Conservation (phyloP, 2,888 invertebrate genomes). For the Drepanosiphum platanoidis region DNA sequence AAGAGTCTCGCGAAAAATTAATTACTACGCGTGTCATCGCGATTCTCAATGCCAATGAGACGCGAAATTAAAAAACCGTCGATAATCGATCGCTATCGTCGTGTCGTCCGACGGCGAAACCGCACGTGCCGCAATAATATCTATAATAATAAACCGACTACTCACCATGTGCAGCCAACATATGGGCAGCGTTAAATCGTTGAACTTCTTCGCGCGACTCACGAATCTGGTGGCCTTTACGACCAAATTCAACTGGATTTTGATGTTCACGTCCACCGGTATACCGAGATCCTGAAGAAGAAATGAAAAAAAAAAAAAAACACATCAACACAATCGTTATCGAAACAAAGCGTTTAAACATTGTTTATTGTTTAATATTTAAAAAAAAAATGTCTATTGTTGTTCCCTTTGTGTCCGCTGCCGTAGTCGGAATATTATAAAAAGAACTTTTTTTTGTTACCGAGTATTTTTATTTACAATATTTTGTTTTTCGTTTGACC, state of each 20-base stretch:
- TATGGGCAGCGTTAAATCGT: constrained; percentile 75
- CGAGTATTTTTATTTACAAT: background rate
- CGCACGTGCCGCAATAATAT: too few species aligned
- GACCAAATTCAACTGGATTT: constrained; percentile 79
- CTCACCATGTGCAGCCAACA: constrained; percentile 79
- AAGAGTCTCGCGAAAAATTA: too few species aligned
- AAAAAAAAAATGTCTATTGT: background rate
- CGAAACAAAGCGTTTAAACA: background rate
- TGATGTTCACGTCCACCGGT: constrained; percentile 74
- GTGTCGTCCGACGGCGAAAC: background rate
- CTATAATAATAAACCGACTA: background rate
- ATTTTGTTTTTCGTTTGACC: background rate
- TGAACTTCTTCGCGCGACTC: constrained; percentile 72
- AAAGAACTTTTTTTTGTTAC: background rate
- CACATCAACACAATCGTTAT: background rate
- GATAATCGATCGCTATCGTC: too few species aligned
- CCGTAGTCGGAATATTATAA: background rate
- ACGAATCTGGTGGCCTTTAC: constrained; percentile 75
- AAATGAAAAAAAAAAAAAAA: too few species aligned
- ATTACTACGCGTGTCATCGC: too few species aligned
- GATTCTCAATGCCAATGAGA: too few species aligned
- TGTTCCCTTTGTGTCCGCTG: background rate
- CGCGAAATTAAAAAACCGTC: too few species aligned
- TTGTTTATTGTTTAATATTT: background rate
- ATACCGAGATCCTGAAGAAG: constrained; percentile 73